These are phyloP conservation scores for Acrossocheilus fasciatus DNA, from an alignment of 2,797 vertebrate species.

Conservation along the genomic window DNA sequence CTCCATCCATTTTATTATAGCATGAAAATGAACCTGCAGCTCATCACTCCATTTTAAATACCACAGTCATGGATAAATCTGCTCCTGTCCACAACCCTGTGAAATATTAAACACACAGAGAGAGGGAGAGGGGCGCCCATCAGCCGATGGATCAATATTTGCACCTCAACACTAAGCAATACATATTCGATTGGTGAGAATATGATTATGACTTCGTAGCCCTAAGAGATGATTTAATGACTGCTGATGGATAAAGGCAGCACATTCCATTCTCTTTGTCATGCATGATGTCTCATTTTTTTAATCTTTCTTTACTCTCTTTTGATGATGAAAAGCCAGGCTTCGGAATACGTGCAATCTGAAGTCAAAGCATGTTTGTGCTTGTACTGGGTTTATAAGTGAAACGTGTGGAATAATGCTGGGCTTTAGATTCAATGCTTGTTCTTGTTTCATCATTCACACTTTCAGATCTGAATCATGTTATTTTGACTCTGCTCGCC, in stretches of 20 bases:
- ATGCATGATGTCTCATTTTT: not conserved
- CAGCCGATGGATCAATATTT: conserved; percentile 36
- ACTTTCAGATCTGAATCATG: not conserved
- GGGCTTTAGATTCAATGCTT: not conserved
- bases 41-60: conserved; percentile 26
- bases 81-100: conserved; percentile 15
- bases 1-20: conserved; percentile 14
- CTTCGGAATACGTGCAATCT: conserved; percentile 2
- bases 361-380: conserved; percentile 19
- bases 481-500: not conserved
- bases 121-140: conserved; percentile 5
- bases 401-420: not conserved
- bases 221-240: conserved; percentile 46
- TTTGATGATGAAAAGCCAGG: conserved; percentile 8
- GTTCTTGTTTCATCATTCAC: conserved; percentile 20
- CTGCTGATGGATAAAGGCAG: conserved; percentile 16
- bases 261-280: not conserved
- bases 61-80: conserved; percentile 17
- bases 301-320: not conserved
- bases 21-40: not conserved
- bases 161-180: conserved; percentile 5
- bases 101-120: conserved; percentile 36
- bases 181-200: conserved; percentile 34
- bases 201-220: conserved; percentile 12
- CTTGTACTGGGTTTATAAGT: not conserved